Conservation (phyloP, 2,797 vertebrate species). For the Aphelocoma californica region DNA sequence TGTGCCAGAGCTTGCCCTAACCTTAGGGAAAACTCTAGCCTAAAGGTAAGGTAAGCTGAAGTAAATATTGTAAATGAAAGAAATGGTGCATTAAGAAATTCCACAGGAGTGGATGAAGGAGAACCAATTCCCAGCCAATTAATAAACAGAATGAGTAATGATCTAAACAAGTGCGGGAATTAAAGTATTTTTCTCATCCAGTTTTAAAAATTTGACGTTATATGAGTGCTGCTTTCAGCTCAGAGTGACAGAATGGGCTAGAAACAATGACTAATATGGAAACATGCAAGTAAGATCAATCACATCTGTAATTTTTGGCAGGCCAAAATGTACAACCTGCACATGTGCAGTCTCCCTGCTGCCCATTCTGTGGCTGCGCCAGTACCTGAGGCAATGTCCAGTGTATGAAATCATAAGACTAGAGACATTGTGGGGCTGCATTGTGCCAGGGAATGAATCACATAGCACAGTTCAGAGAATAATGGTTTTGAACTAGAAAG, state of each 20-base stretch:
- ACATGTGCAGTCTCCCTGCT: not conserved
- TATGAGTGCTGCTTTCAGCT: not conserved
- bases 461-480: not conserved
- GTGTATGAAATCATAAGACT: not conserved
- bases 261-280: not conserved
- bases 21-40: not conserved
- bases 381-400: not conserved
- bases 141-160: not conserved
- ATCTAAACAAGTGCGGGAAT: not conserved
- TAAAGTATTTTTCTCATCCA: not conserved
- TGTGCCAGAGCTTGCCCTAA: not conserved
- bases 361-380: not conserved
- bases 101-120: not conserved
- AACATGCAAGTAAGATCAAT: not conserved
- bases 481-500: not conserved
- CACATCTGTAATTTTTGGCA: slow-evolving; percentile 26
- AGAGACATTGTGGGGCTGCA: not conserved
- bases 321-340: not conserved
- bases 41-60: not conserved
- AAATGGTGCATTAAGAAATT: not conserved
- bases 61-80: not conserved
- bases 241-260: not conserved
- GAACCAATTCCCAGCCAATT: not conserved
- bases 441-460: not conserved
- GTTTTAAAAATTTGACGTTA: not conserved